A percentile compares a stretch with the other conserved stretches of the same genome.
phyloP scores from a whole-genome alignment of 2,113 vertebrate genomes.

The Pongo abelii region DNA sequence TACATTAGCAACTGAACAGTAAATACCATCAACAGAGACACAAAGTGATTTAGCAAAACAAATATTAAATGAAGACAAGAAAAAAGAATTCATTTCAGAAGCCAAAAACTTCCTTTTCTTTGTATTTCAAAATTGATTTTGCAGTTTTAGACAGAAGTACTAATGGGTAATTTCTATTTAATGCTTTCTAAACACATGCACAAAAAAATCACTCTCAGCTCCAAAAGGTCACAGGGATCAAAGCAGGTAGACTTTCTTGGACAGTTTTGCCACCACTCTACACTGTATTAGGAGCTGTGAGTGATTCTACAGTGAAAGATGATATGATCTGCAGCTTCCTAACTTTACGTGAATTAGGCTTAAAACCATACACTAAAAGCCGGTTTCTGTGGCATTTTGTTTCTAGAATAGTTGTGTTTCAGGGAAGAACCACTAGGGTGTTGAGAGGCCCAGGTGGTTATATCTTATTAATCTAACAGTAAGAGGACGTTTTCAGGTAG shows the following conservation, averaged over 20 bases:
- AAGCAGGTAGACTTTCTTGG: constrained; percentile 26
- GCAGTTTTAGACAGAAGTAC: constrained; percentile 68
- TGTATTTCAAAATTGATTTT: constrained; percentile 79
- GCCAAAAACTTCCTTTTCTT: constrained; percentile 71
- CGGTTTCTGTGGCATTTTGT: constrained; percentile 37
- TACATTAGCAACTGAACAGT: constrained; percentile 86
- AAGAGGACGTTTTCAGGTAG: background rate
- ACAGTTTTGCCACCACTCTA: background rate
- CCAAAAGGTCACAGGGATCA: constrained; percentile 25
- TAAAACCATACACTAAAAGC: constrained; percentile 10
- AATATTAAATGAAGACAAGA: constrained; percentile 84
- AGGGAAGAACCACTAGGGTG: background rate
- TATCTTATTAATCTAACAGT: constrained; percentile 1
- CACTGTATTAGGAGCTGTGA: background rate
- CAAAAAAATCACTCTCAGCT: constrained; percentile 14
- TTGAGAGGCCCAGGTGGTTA: background rate
- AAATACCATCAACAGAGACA: constrained; percentile 85
- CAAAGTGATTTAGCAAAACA: constrained; percentile 86
- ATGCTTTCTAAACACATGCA: constrained; percentile 62
- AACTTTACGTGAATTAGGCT: constrained; percentile 39
- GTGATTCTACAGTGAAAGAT: background rate
- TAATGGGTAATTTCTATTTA: constrained; percentile 75
- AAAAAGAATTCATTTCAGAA: constrained; percentile 74
- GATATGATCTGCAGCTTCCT: background rate
- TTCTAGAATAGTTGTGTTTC: constrained; percentile 3